Percentiles rank a stretch among this genome's conserved stretches.
phyloP scores from a whole-genome alignment of 2,797 vertebrate genomes.

The Kryptolebias ocellatus region DNA sequence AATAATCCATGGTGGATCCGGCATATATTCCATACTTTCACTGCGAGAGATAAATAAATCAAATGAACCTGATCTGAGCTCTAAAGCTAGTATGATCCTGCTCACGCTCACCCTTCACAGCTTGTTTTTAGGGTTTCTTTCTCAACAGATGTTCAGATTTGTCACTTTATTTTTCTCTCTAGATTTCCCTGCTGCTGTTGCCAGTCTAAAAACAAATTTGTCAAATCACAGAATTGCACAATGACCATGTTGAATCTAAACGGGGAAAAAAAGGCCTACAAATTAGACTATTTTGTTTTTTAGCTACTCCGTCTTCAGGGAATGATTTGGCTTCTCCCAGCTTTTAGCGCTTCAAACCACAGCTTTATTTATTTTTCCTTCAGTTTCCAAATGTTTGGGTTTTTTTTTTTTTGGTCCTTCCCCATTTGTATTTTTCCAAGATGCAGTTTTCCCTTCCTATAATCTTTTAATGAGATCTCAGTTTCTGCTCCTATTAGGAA shows the following conservation, averaged over 20 bases:
- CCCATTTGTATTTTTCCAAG: slow-evolving; percentile 10
- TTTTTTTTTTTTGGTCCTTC: slow-evolving; percentile 10
- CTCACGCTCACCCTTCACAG: not conserved
- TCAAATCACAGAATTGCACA: too few species aligned
- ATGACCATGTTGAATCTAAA: too few species aligned
- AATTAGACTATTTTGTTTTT: slow-evolving; percentile 1
- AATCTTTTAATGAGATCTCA: too few species aligned
- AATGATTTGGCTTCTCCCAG: slow-evolving; percentile 4
- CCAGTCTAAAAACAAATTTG: not conserved
- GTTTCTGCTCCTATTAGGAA: too few species aligned
- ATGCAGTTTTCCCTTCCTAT: too few species aligned
- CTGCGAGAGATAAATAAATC: too few species aligned
- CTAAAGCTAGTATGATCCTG: not conserved
- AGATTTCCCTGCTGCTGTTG: too few species aligned
- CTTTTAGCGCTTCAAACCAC: slow-evolving; percentile 38
- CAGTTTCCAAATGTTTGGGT: slow-evolving; percentile 30
- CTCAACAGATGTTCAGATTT: too few species aligned
- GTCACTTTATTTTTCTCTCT: too few species aligned
- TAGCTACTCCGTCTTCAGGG: slow-evolving; percentile 1
- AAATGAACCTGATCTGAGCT: too few species aligned
- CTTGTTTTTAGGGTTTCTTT: not conserved
- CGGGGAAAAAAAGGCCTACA: not conserved
- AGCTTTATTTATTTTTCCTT: slow-evolving; percentile 11
- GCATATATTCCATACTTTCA: too few species aligned
- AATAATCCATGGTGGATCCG: too few species aligned